These are phyloP conservation scores for Cybosia mesomella DNA, from an alignment of 2,888 invertebrate species.

Conservation along the genomic window DNA sequence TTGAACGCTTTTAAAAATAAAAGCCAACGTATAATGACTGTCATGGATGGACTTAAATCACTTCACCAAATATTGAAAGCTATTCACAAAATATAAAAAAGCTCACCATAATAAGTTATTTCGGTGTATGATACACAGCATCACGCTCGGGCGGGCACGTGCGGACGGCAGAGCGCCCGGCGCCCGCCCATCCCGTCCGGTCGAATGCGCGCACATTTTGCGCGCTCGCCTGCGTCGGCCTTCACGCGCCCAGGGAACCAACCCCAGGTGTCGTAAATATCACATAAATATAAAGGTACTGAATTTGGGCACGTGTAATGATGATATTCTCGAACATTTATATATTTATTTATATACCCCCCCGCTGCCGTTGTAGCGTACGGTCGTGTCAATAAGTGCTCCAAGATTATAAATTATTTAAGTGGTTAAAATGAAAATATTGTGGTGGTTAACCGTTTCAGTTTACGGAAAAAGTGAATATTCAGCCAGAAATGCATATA, in stretches of 20 bases:
- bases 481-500: too few species aligned
- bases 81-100: slow-evolving; percentile 23
- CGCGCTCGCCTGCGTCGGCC: slow-evolving; percentile 28
- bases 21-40: not conserved
- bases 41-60: not conserved
- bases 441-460: too few species aligned
- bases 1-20: not conserved
- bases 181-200: slow-evolving; percentile 27
- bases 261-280: slow-evolving; percentile 34
- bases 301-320: not conserved
- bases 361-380: too few species aligned
- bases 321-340: not conserved
- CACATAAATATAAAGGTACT: slow-evolving; percentile 4
- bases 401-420: too few species aligned
- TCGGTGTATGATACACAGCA: slow-evolving; percentile 24
- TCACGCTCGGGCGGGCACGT: slow-evolving; percentile 27
- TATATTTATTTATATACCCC: too few species aligned
- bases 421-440: too few species aligned
- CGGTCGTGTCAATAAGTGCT: too few species aligned
- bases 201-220: slow-evolving; percentile 39
- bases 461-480: too few species aligned
- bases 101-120: slow-evolving; percentile 34
- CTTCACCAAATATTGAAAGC: not conserved
- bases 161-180: slow-evolving; percentile 11
- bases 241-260: slow-evolving; percentile 27